A percentile compares a stretch with the other conserved stretches of the same genome.
These are phyloP conservation scores for Pomacea maculata DNA, from an alignment of 1,140 invertebrate species.

Conservation along the genomic window DNA sequence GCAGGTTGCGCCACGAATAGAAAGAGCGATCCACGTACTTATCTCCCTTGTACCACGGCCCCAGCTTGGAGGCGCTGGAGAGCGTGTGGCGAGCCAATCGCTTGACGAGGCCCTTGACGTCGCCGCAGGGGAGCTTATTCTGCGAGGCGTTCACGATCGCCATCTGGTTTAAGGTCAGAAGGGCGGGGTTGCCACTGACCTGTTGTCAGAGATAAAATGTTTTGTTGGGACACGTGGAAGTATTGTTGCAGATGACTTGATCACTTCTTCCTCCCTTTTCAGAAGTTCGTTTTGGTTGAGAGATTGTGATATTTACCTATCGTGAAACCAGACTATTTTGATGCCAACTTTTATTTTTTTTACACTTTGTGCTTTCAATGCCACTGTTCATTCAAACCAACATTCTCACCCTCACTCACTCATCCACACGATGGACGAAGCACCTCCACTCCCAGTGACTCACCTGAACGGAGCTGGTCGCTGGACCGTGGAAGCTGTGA, in stretches of 20 bases:
- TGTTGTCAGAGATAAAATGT: too few species aligned
- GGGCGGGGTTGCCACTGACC: constrained; percentile 13
- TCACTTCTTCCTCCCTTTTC: background rate
- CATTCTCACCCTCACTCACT: too few species aligned
- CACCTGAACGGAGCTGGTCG: too few species aligned
- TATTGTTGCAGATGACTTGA: background rate
- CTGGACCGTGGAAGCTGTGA: background rate
- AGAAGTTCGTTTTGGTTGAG: too few species aligned
- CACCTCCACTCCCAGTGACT: too few species aligned
- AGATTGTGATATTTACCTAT: too few species aligned
- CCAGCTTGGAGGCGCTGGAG: constrained; percentile 29
- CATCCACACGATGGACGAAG: too few species aligned
- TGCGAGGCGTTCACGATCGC: constrained; percentile 26
- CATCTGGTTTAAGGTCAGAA: constrained; percentile 27
- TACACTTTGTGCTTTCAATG: too few species aligned
- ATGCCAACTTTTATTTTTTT: too few species aligned
- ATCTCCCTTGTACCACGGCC: constrained; percentile 29
- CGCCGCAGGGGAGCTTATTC: constrained; percentile 30
- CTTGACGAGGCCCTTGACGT: constrained; percentile 24
- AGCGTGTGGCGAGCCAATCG: constrained; percentile 27
- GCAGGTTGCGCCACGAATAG: constrained; percentile 35
- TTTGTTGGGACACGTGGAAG: background rate
- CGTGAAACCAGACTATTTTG: too few species aligned
- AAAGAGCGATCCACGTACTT: constrained; percentile 32
- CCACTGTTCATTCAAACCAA: too few species aligned